Percentiles rank a stretch among this genome's conserved stretches.
Evolutionary conservation across 2,797 vertebrate genomes (phyloP).

Genomic region (Sciurus vulgaris): DNA sequence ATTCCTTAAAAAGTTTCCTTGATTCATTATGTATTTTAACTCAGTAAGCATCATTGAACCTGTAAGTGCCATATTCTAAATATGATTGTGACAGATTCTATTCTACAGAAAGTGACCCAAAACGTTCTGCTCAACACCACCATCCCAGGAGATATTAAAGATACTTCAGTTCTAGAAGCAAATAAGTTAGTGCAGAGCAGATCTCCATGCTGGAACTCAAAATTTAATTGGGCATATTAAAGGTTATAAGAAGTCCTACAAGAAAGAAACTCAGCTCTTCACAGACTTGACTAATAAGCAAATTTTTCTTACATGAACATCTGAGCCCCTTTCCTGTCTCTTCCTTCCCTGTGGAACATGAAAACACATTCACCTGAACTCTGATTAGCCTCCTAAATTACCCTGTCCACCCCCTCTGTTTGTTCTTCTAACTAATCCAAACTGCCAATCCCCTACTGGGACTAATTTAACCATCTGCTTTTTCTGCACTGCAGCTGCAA

Average conservation of each 20-base stretch:
- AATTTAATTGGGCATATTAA: not conserved
- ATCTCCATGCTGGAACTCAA: not conserved
- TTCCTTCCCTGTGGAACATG: not conserved
- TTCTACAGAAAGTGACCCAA: not conserved
- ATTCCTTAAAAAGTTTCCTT: not conserved
- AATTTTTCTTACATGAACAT: not conserved
- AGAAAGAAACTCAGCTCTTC: conserved; percentile 18
- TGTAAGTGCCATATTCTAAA: not conserved
- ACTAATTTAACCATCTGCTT: not conserved
- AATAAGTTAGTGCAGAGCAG: not conserved
- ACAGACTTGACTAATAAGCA: not conserved
- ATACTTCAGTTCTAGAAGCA: conserved; percentile 1
- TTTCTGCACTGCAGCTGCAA: not conserved
- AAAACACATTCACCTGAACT: not conserved
- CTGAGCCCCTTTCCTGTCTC: not conserved
- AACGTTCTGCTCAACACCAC: not conserved
- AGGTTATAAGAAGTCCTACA: not conserved
- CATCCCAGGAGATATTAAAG: not conserved
- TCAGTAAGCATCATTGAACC: not conserved
- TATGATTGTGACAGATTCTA: not conserved
- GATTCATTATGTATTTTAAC: conserved; percentile 37
- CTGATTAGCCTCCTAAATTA: not conserved
- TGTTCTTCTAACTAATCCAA: not conserved
- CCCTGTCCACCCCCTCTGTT: not conserved
- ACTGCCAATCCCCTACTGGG: not conserved